phyloP scores from a whole-genome alignment of 2,113 vertebrate genomes.

The Takifugu bimaculatus region DNA sequence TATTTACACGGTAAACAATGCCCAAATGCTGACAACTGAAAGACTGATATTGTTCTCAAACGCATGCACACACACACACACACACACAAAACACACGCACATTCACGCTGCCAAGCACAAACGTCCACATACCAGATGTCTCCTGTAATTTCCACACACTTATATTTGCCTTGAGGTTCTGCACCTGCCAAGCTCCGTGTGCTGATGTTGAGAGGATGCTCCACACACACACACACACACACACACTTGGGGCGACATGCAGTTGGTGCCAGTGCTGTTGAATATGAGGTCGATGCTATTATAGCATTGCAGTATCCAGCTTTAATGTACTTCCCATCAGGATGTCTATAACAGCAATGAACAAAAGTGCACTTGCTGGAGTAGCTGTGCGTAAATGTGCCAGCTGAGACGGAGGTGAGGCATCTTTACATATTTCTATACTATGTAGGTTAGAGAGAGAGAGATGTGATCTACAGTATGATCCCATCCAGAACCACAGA shows the following conservation, averaged over 20 bases:
- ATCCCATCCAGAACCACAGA: constrained; percentile 19
- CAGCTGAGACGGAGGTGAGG: too few relatives aligned
- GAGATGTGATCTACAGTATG: constrained; percentile 36
- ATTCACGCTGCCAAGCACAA: constrained; percentile 39
- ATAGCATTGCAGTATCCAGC: too few relatives aligned
- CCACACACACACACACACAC: neutral
- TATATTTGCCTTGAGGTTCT: constrained; percentile 60
- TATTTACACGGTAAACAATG: constrained; percentile 13
- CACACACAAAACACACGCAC: constrained; percentile 12
- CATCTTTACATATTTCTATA: too few relatives aligned
- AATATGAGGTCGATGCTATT: too few relatives aligned
- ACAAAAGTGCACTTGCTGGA: too few relatives aligned
- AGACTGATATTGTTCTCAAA: constrained; percentile 3
- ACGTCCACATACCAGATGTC: constrained; percentile 59
- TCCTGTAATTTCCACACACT: constrained; percentile 59
- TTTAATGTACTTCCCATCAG: constrained; percentile 21
- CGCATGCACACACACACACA: constrained; percentile 5
- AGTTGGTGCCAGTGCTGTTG: too few relatives aligned
- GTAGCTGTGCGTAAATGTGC: too few relatives aligned
- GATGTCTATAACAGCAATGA: too few relatives aligned
- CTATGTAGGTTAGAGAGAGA: too few relatives aligned
- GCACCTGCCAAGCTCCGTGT: constrained; percentile 54
- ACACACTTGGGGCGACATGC: neutral
- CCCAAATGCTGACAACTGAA: constrained; percentile 11
- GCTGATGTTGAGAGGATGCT: constrained; percentile 33